Base-by-base conservation (phyloP, 2,888 invertebrate species). In the Seladonia tumulorum region DNA sequence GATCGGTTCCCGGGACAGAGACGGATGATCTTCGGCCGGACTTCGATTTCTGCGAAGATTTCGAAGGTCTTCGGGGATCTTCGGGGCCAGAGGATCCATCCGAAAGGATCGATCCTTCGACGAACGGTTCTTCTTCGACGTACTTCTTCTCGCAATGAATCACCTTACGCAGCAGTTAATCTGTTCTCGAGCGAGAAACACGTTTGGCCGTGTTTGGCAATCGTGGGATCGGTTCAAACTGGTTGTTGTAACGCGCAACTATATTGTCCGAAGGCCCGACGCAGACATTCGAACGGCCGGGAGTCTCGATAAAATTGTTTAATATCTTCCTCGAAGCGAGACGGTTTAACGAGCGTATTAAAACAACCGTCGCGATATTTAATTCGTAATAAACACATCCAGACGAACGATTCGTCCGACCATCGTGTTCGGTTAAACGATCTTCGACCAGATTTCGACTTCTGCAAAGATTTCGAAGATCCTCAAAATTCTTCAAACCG, bases 1-100 rank as follows among this genome's bases (percentile, higher is more conserved):
- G 63, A 66, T 66, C 63, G 63, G 29, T 66, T 66, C 63, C 16
- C 29, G 63, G 63, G 29, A 29, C 63, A 29, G 60, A 60, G 60
- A 29, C 63, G 63, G 29, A 66, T 29, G 63, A 66, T 66, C 63
- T 18, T 66, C 29, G 29, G 63, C 18, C 29, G 16, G 63, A 35
- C 63, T 66, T 8, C 18, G 63, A 66, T 16, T 66, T 29, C 63
- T 29, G 63, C 29, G 18, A 66, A 66, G 29, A 66, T 66, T 29
- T 29, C 63, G 63, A 66, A 66, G 29, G 25, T 29, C 63, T 66
- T 66, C 60, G 25, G 25, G n/a, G 60, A 60, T 60, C 60, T 60
- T n/a, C 60, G 25, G 25, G 60, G n/a, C 25, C 60, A 14, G 57
- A n/a, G 22, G 57, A 60, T 60, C 60, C 14, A 25, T 60, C 60